Evolutionary conservation across 2,888 invertebrate species (phyloP).

Genomic region (Platycheirus rosarum): DNA sequence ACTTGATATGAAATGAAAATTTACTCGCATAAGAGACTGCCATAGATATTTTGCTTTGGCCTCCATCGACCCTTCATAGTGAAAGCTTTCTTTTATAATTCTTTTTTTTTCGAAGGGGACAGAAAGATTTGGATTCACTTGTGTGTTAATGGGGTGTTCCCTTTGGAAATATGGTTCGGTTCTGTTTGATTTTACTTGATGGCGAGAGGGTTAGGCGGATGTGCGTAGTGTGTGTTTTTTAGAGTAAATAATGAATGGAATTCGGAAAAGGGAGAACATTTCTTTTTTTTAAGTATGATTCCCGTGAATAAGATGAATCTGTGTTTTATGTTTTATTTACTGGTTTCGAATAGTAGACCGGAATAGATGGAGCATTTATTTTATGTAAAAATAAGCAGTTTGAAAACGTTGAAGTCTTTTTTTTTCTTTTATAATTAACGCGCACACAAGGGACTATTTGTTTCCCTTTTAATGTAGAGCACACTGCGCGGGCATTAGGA

Average conservation of each 20-base stretch:
- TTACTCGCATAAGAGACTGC: slow-evolving; percentile 48
- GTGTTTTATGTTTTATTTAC: slow-evolving; percentile 26
- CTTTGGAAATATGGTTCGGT: not conserved
- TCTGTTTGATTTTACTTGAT: slow-evolving; percentile 19
- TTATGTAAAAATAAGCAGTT: too few relatives aligned
- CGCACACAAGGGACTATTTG: too few relatives aligned
- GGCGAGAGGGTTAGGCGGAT: not conserved
- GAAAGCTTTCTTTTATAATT: slow-evolving; percentile 19
- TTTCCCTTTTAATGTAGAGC: too few relatives aligned
- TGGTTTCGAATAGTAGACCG: too few relatives aligned
- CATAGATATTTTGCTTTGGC: slow-evolving; percentile 31
- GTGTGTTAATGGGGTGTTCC: not conserved
- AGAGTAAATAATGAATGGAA: too few relatives aligned
- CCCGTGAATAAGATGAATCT: slow-evolving; percentile 8
- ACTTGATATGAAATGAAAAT: slow-evolving; percentile 37
- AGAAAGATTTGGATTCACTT: slow-evolving; percentile 34
- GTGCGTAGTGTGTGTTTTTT: too few relatives aligned
- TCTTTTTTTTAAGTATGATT: too few relatives aligned
- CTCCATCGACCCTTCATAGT: slow-evolving; percentile 17
- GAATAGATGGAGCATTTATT: too few relatives aligned
- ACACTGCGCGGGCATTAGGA: too few relatives aligned
- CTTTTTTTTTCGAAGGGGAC: not conserved
- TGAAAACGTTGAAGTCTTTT: too few relatives aligned
- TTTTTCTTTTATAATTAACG: too few relatives aligned
- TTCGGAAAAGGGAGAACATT: too few relatives aligned